Base-by-base conservation (phyloP, 2,797 vertebrate genomes). In the Hydrophis major region DNA sequence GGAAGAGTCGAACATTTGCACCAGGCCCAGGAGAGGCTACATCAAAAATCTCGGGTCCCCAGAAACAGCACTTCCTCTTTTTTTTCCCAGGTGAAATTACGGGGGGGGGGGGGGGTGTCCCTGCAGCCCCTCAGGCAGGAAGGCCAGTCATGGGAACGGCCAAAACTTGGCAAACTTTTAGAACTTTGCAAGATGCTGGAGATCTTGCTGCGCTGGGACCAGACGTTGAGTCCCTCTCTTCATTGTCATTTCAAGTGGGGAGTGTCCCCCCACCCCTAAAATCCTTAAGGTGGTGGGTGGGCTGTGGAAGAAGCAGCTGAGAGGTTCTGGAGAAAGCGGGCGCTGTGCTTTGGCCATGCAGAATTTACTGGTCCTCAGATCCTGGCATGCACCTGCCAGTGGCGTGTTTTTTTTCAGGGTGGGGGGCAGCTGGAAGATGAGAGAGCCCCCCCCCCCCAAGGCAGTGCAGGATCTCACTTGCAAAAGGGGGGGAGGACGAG, bases 21-120 rank as follows among this genome's bases (percentile, higher is more conserved):
- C 78, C 87, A 0, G 88, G 93, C 89, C 28, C 22, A 95, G 66
- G 86, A 92, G 12, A 89, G 14, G 6, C 6, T 28, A 90, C 69
- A 95, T 89, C 60, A 90, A 53, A 63, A 20, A 27, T 13, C 18
- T 2, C 53, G 28, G 32, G 57, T 2, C 59, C 61, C 60, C 86
- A 92, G 94, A 90, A 93, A 96, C 96, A 97, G 97, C 97, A 97
- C 97, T 97, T 97, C 97, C 97, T 97, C 96, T 95, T 94, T 50
- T 37, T 50, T 37, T 86, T 88, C 11, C 37, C 1, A 56, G 0
- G 22, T 37, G 74, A 50, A 25, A 27, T 28, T 8, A 74, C 2
- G 2, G 37, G 37, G 37, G n/a, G 16, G 2, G 1, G 16, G 66
- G 13, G 6, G 2, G 1, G 16, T n/a, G 4, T 14, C n/a, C 42